phyloP scores from a whole-genome alignment of 2,888 invertebrate species.

The Steinernema carpocapsae region DNA sequence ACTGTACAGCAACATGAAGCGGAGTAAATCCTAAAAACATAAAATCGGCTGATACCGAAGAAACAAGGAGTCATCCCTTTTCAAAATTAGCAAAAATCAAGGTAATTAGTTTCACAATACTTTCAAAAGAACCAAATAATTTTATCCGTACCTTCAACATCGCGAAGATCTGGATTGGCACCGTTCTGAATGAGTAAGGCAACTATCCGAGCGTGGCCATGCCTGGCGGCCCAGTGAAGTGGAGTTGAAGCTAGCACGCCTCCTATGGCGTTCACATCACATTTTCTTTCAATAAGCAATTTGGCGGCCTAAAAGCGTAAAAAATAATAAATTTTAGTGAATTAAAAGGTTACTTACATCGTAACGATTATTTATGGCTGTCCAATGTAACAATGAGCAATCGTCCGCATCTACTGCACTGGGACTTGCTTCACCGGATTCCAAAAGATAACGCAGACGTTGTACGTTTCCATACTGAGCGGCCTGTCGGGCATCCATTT shows the following conservation, averaged over 20 bases:
- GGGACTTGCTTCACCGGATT: constrained; percentile 75
- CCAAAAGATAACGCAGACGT: constrained; percentile 78
- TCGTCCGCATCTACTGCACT: constrained; percentile 80
- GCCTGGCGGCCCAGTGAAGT: constrained; percentile 90
- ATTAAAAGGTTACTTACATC: constrained; percentile 76
- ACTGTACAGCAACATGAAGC: constrained; percentile 93
- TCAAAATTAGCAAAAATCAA: constrained; percentile 37
- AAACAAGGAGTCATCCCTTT: too few relatives aligned
- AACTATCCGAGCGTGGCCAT: constrained; percentile 85
- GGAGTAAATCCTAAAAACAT: constrained; percentile 78
- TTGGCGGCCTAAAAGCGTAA: constrained; percentile 51
- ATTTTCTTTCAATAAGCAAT: constrained; percentile 49
- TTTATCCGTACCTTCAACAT: constrained; percentile 80
- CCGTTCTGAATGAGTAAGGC: constrained; percentile 79
- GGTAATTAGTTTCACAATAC: background rate
- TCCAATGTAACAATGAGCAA: constrained; percentile 97
- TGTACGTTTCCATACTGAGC: constrained; percentile 91
- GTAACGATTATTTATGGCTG: constrained; percentile 93
- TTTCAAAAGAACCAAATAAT: background rate
- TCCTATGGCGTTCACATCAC: constrained; percentile 85
- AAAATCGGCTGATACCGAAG: too few relatives aligned
- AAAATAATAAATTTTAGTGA: background rate
- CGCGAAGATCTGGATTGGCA: constrained; percentile 85
- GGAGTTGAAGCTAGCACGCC: constrained; percentile 95
- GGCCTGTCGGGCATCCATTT: constrained; percentile 84